A percentile compares a stretch with the other conserved stretches of the same genome.
Conservation (phyloP, 2,888 invertebrate species). For the Hydropsyche betteni region DNA sequence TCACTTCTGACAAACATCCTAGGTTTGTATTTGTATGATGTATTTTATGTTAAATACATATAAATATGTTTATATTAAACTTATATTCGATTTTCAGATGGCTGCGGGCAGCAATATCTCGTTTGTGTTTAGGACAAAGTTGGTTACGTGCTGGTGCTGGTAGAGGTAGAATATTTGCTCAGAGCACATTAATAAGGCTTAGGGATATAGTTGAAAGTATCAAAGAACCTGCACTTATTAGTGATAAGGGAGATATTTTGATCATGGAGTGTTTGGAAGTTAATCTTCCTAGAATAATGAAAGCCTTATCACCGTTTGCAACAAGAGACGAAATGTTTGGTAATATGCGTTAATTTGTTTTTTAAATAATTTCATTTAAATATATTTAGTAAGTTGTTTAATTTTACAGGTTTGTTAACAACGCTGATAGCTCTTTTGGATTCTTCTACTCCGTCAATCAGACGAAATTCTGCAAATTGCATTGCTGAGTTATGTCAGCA, state of each 20-base stretch:
- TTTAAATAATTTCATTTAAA: not conserved
- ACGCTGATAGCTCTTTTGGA: conserved; percentile 73
- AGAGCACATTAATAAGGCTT: conserved; percentile 62
- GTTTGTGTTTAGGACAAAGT: conserved; percentile 62
- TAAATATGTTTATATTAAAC: no score
- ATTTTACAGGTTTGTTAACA: conserved; percentile 69
- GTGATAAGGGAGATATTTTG: conserved; percentile 54
- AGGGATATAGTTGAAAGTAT: conserved; percentile 61
- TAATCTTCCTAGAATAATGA: conserved; percentile 61
- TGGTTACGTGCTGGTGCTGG: conserved; percentile 64
- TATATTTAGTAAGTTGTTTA: conserved; percentile 41
- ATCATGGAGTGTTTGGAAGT: conserved; percentile 62
- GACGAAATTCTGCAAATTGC: conserved; percentile 84
- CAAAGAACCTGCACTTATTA: conserved; percentile 41
- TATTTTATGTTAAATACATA: not conserved
- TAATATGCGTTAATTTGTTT: conserved; percentile 51
- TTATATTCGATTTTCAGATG: conserved; percentile 56
- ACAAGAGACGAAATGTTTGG: conserved; percentile 65
- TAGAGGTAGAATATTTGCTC: conserved; percentile 63
- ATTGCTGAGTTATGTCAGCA: conserved; percentile 82
- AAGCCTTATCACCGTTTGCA: conserved; percentile 62
- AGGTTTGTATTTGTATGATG: conserved; percentile 56
- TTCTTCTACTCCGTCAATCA: conserved; percentile 74
- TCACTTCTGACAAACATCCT: conserved; percentile 61
- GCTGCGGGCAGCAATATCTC: conserved; percentile 63